These are phyloP conservation scores for Chymomyza procnemis DNA, from an alignment of 2,888 invertebrate genomes.

Conservation along the genomic window DNA sequence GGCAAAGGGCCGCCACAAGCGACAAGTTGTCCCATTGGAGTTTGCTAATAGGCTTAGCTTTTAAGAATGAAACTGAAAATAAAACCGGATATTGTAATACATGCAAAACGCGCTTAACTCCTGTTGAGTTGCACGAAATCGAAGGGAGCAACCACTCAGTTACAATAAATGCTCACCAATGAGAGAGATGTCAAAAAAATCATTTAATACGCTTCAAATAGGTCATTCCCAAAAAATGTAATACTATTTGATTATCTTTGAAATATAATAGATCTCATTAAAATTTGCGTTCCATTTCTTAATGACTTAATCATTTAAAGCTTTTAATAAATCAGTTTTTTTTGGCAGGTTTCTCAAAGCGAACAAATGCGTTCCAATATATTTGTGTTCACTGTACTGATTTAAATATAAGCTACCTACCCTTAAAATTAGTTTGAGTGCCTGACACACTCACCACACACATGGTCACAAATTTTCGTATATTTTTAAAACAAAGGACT, in stretches of 20 bases:
- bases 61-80: constrained; percentile 28
- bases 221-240: no score
- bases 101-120: constrained; percentile 1
- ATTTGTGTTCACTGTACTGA: neutral
- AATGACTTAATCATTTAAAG: no score
- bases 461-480: constrained; percentile 19
- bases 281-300: no score
- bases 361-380: neutral
- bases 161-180: neutral
- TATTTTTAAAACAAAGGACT: constrained; percentile 57
- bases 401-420: constrained; percentile 38
- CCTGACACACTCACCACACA: constrained; percentile 5
- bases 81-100: constrained; percentile 27
- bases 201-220: no score
- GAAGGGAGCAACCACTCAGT: neutral
- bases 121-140: no score
- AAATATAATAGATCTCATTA: no score
- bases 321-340: no score
- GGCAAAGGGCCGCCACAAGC: neutral
- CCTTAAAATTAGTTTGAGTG: constrained; percentile 22
- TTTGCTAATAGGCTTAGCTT: constrained; percentile 18
- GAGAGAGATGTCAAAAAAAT: neutral
- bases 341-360: no score
- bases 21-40: constrained; percentile 24
- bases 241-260: no score